Base-by-base conservation (phyloP, 1,140 invertebrate genomes). In the Diabrotica virgifera region DNA sequence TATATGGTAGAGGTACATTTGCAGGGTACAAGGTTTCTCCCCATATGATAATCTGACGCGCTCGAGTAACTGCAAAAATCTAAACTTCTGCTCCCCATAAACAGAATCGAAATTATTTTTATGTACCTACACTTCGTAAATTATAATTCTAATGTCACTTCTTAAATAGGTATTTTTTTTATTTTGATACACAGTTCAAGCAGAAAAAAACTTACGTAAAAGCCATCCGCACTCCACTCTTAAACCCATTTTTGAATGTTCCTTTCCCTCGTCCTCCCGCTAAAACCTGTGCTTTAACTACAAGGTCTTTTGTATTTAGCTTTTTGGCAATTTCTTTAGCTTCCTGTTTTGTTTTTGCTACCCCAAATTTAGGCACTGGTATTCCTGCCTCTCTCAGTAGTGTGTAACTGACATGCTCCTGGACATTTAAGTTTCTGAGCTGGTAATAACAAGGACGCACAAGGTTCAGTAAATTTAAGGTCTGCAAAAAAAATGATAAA, bases 211-310 rank as follows among this genome's bases (percentile, higher is more conserved):
- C 90, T 89, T 86, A 95, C 93, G 87, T 88, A 77, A 89, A 89
- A 70, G 95, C 93, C 83, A 96, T 90, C 70, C 93, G 89, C 0
- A 98, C 95, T 63, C 95, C 95, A 54, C 95, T 94, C 81, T 96
- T 91, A 5, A 92, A 86, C 2, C 93, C 93, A 81, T 88, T 93
- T 80, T 96, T 96, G 77, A 98, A 98, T 64, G 87, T 80, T 37
- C 96, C 96, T 78, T 93, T 96, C 70, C 96, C 96, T 77, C 96
- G 85, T 6, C 96, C 96, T 73, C 96, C 96, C 70, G 96, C 93
- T 60, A 98, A 84, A 13, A 99, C 96, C 84, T 98, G 96, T 14
- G 96, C 96, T 81, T 98, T 98, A 50, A 98, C 83, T 6, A 98
- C 95, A 57, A 94, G 86, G 75, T 94, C 92, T 72, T 92, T 91